phyloP scores from a whole-genome alignment of 2,797 vertebrate genomes.

The Gouania willdenowi region DNA sequence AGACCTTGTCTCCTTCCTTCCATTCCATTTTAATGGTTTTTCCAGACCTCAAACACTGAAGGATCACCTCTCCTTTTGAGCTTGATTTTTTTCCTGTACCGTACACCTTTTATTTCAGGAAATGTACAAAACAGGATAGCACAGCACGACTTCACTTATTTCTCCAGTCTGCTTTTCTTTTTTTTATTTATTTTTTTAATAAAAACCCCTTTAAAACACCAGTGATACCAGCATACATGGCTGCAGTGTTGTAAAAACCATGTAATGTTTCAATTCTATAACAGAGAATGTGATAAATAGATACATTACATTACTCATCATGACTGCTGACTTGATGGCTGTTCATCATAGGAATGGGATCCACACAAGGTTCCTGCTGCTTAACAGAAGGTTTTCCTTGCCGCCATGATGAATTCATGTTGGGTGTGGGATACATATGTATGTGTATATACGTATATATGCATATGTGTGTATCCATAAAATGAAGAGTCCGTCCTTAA shows the following conservation, averaged over 20 bases:
- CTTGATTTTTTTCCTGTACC: slow-evolving; percentile 59
- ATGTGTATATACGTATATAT: too few species aligned
- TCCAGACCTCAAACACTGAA: slow-evolving; percentile 56
- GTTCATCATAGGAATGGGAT: too few species aligned
- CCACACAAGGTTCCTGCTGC: too few species aligned
- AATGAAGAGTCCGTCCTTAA: too few species aligned
- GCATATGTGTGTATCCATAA: too few species aligned
- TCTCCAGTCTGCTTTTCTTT: slow-evolving; percentile 49
- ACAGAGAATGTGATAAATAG: too few species aligned
- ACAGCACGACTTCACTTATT: slow-evolving; percentile 52
- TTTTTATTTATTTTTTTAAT: slow-evolving; percentile 4
- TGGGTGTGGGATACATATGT: too few species aligned
- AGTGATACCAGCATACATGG: slow-evolving; percentile 48
- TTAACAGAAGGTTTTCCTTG: too few species aligned
- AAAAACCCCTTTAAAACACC: slow-evolving; percentile 37
- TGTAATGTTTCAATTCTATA: too few species aligned
- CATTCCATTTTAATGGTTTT: slow-evolving; percentile 63
- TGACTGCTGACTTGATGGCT: too few species aligned
- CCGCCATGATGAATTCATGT: too few species aligned
- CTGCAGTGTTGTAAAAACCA: slow-evolving; percentile 32
- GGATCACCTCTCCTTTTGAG: slow-evolving; percentile 44
- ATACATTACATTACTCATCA: too few species aligned
- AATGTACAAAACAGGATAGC: slow-evolving; percentile 73
- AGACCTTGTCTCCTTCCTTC: slow-evolving; percentile 64
- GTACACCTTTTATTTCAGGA: slow-evolving; percentile 68